Base-by-base conservation (phyloP, 2,888 invertebrate genomes). In the Drosophila ustulata region DNA sequence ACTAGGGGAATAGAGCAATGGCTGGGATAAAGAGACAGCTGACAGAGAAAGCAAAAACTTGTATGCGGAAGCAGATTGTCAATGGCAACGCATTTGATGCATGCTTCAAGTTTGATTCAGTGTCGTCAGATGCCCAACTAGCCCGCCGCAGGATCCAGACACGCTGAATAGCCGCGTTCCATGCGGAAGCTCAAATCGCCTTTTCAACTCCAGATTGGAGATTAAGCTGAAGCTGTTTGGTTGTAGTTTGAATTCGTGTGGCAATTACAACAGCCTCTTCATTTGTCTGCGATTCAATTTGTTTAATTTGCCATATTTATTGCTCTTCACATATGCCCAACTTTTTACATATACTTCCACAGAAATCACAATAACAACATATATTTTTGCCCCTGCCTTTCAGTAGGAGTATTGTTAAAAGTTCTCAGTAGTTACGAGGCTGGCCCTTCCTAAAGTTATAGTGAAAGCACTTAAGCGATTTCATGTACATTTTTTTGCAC, bases 51-150 rank as follows among this genome's bases (percentile, higher is more conserved):
- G 47, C 30, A 68, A 66, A 69, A 73, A 73, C 57, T 67, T 67
- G 63, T 61, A 82, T 77, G 75, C 85, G 85, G 88, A 85, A 85
- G 85, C 82, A 82, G 75, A 71, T 84, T 83, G 85, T 82, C 82
- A 78, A 78, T 84, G 82, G 58, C 62, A 72, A 72, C 66, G 74
- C 75, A 77, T 79, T 76, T 73, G 75, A 68, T 73, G 78, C 76
- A 74, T 80, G 73, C 70, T 77, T 71, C 69, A 68, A 74, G 80
- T 77, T 82, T 76, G 75, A 70, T 65, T 75, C 78, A 76, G 66
- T 73, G 62, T 79, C 71, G 73, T 34, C 64, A 58, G 46, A 26
- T 51, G 41, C n/a, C 23, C 32, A 51, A 61, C 70, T 26, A 66
- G 57, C 25, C 57, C 46, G 4, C 4, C 8, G 28, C 30, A 18